A percentile compares a stretch with the other conserved stretches of the same genome.
Evolutionary conservation across 2,113 vertebrate genomes (phyloP).

Genomic region (Variabilichromis moorii): DNA sequence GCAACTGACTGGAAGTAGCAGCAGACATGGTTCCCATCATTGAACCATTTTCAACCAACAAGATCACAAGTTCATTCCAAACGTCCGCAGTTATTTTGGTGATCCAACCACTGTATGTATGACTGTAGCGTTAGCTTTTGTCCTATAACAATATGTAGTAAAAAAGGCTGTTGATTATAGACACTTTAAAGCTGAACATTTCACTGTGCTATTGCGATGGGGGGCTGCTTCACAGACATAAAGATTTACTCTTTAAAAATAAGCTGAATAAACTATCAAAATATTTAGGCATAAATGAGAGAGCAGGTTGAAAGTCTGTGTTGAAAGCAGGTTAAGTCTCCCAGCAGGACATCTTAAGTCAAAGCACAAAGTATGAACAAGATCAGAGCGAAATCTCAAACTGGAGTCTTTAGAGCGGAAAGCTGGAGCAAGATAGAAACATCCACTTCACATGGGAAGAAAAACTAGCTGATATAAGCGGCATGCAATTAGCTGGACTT

Average conservation of each 20-base stretch:
- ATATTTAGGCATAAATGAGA: not conserved
- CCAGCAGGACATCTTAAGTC: constrained; percentile 8
- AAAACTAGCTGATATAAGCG: constrained; percentile 53
- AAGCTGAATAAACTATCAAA: not conserved
- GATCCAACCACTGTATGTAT: not conserved
- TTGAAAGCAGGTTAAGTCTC: constrained; percentile 25
- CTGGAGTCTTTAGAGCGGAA: constrained; percentile 1
- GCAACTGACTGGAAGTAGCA: not conserved
- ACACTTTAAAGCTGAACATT: not conserved
- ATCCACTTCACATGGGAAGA: constrained; percentile 49
- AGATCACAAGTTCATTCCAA: not conserved
- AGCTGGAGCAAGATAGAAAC: constrained; percentile 30
- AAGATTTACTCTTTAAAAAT: not conserved
- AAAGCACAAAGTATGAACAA: constrained; percentile 30
- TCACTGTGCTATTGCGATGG: not conserved
- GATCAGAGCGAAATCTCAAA: constrained; percentile 37
- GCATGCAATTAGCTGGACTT: constrained; percentile 59
- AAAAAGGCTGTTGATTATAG: not conserved
- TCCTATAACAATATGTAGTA: not conserved
- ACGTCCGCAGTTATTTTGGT: not conserved
- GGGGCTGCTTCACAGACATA: not conserved
- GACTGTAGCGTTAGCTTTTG: not conserved
- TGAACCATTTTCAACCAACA: not conserved
- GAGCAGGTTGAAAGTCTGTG: constrained; percentile 4
- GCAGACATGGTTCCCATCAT: not conserved